Evolutionary conservation across 1,140 invertebrate genomes (phyloP), one percentile per base, ranked within the genome.

Genomic region (Eupristina koningsbergeri): DNA sequence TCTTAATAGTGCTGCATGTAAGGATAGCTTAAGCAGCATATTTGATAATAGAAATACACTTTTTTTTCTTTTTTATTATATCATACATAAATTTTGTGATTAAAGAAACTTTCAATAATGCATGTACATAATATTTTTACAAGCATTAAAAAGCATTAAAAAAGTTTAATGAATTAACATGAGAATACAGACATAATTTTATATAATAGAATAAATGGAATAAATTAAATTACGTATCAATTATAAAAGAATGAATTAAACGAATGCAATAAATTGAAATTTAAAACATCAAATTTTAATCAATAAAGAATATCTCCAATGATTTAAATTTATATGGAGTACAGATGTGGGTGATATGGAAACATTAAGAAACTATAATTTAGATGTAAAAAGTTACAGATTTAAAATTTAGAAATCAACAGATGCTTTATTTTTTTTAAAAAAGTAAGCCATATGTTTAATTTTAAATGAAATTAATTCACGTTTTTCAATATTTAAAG

Each of bases 301-400:
- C 67, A 69, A 69, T 69, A 71, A 71, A 7, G n/a, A n/a, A 71
- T 41, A 71, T 41, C 22, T 71, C 6, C 26, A n/a, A 31, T 71
- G 36, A 71, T 41, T 41, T 71, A 71, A 39, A 41, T 71, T 41
- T 41, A 41, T 71, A 41, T 71, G 19, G 9, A 22, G 19, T 39
- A 15, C 3, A 22, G 64, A 69, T 39, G 64, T 17, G 64, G 64
- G 64, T 69, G 26, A 69, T 39, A 69, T 22, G 64, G 15, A 69
- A 69, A 69, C 15, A 31, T 19, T 13, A 36, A 13, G 8, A 69
- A 39, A 69, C 19, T 69, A 36, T 69, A 0, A 22, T 39, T 69
- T 22, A 22, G 19, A 39, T 39, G 64, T 39, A 69, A 22, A 69
- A 13, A 11, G 3, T 0, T 64, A 64, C 29, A 34, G 13, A 3